phyloP scores from a whole-genome alignment of 2,888 invertebrate species.

The Emesis russula region DNA sequence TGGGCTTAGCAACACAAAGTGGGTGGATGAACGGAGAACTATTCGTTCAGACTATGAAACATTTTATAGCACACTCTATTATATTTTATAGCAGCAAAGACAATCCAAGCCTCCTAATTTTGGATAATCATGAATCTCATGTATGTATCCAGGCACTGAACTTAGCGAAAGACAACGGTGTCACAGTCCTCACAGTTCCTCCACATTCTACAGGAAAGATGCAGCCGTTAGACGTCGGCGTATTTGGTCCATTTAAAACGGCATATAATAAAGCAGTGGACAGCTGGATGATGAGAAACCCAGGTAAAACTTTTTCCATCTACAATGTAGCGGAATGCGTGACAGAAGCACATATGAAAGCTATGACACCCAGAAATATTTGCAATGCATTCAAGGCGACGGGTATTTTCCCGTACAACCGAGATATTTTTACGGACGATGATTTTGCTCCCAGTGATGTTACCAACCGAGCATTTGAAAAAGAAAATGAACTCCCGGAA shows the following conservation, averaged over 20 bases:
- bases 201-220: constrained; percentile 88
- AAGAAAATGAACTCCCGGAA: background rate
- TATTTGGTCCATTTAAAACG: constrained; percentile 13
- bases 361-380: constrained; percentile 89
- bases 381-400: constrained; percentile 33
- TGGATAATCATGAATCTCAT: constrained; percentile 90
- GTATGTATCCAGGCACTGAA: constrained; percentile 73
- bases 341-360: constrained; percentile 88
- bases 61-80: constrained; percentile 89
- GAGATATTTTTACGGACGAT: constrained; percentile 26
- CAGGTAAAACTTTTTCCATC: constrained; percentile 91
- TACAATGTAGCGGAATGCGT: constrained; percentile 91
- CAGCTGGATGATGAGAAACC: constrained; percentile 70
- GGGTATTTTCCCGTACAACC: background rate
- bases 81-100: constrained; percentile 77
- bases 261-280: constrained; percentile 70
- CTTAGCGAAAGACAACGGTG: constrained; percentile 81
- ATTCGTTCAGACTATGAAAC: constrained; percentile 88
- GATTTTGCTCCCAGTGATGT: constrained; percentile 26
- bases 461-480: constrained; percentile 9
- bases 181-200: constrained; percentile 91
- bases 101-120: constrained; percentile 88
- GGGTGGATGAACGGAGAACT: constrained; percentile 91
- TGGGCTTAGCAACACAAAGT: constrained; percentile 89
- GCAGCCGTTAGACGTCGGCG: constrained; percentile 87